phyloP scores from a whole-genome alignment of 2,113 vertebrate genomes.

The Hippoglossus stenolepis region DNA sequence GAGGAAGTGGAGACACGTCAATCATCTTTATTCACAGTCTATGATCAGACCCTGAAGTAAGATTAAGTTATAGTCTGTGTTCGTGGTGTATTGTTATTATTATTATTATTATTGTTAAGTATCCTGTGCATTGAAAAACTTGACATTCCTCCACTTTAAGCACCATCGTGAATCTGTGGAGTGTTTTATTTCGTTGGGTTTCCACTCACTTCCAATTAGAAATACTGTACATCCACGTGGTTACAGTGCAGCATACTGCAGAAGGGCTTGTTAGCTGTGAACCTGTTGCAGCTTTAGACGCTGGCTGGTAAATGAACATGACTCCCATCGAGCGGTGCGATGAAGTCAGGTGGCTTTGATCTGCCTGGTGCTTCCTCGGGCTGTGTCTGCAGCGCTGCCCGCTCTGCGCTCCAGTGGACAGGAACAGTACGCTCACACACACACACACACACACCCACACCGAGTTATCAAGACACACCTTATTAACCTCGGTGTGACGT shows the following conservation, averaged over 20 bases:
- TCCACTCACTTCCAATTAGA: background rate
- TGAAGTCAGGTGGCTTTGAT: constrained; percentile 30
- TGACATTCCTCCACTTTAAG: background rate
- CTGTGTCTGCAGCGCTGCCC: constrained; percentile 27
- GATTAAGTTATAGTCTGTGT: no score
- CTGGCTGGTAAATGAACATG: no score
- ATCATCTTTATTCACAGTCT: no score
- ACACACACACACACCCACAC: constrained; percentile 18
- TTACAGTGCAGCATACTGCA: constrained; percentile 6
- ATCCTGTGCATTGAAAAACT: no score
- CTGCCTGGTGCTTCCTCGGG: constrained; percentile 37
- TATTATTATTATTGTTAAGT: no score
- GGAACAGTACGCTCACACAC: background rate
- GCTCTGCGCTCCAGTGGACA: constrained; percentile 38
- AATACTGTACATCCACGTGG: constrained; percentile 10
- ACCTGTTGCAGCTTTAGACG: no score
- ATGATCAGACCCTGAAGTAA: no score
- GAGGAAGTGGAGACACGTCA: no score
- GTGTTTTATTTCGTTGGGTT: background rate
- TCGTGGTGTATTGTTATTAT: no score
- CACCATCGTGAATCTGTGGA: background rate
- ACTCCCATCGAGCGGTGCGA: no score
- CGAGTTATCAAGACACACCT: constrained; percentile 35
- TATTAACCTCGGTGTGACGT: constrained; percentile 30
- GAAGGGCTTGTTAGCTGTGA: no score